Percentiles rank a stretch among this genome's conserved stretches.
phyloP scores from a whole-genome alignment of 2,888 invertebrate species.

The Drosophila prolongata region DNA sequence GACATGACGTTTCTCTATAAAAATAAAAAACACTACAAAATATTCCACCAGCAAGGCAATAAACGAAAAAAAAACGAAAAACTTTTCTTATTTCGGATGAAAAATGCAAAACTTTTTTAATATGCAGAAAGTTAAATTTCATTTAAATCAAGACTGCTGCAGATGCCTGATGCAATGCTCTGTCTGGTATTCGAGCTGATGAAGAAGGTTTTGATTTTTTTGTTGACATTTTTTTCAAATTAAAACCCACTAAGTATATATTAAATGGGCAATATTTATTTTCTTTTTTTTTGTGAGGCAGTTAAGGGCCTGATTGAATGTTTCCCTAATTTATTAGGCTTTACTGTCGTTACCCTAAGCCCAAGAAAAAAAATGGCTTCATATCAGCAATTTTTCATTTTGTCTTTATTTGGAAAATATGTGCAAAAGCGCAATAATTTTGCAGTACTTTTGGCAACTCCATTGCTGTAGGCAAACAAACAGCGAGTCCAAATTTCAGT shows the following conservation, averaged over 20 bases:
- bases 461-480: conserved; percentile 27
- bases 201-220: not conserved
- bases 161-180: conserved; percentile 41
- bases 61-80: conserved; percentile 42
- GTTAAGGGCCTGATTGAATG: no score
- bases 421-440: not conserved
- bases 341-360: no score
- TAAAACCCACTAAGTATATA: not conserved
- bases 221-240: not conserved
- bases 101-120: conserved; percentile 77
- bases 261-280: no score
- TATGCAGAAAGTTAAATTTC: conserved; percentile 77
- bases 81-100: conserved; percentile 77
- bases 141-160: conserved; percentile 74
- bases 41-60: conserved; percentile 7
- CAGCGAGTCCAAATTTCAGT: not conserved
- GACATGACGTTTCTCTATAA: conserved; percentile 9
- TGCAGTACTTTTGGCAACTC: conserved; percentile 55
- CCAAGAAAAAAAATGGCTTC: no score
- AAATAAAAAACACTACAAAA: conserved; percentile 42
- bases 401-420: no score
- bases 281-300: no score
- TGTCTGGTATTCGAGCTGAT: conserved; percentile 28
- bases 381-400: no score
- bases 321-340: no score